Conservation (phyloP, 2,113 vertebrate genomes). For the Serinus canaria region DNA sequence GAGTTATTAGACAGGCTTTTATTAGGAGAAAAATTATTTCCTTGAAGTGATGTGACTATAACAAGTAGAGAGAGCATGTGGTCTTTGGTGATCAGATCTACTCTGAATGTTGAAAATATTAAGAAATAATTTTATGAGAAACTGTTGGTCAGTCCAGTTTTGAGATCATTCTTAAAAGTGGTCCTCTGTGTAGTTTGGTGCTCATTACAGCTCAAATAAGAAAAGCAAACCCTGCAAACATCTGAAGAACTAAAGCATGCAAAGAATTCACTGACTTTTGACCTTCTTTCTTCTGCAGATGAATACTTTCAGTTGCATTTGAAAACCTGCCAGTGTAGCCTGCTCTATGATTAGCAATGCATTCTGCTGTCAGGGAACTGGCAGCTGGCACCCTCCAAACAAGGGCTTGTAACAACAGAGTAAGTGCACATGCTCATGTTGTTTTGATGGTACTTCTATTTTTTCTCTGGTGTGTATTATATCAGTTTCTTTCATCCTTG, state of each 20-base stretch:
- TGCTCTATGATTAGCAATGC: neutral
- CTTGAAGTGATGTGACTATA: neutral
- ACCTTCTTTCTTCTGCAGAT: neutral
- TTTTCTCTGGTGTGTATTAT: neutral
- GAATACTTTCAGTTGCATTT: neutral
- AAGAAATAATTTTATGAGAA: neutral
- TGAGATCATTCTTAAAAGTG: neutral
- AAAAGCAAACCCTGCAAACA: neutral
- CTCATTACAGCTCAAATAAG: neutral
- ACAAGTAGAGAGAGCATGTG: neutral
- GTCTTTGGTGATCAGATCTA: neutral
- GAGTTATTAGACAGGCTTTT: neutral
- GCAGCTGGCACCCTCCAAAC: neutral
- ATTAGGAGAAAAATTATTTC: neutral
- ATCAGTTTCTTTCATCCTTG: neutral
- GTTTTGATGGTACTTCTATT: neutral
- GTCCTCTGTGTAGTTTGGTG: neutral
- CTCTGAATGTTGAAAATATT: neutral
- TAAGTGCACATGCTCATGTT: neutral
- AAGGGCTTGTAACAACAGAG: neutral
- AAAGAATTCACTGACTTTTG: constrained; percentile 3
- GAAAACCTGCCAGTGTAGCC: neutral
- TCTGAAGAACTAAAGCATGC: neutral
- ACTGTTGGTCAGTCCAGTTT: neutral
- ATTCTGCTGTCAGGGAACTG: neutral